Evolutionary conservation across 2,797 vertebrate species (phyloP).

Genomic region (Semotilus atromaculatus): DNA sequence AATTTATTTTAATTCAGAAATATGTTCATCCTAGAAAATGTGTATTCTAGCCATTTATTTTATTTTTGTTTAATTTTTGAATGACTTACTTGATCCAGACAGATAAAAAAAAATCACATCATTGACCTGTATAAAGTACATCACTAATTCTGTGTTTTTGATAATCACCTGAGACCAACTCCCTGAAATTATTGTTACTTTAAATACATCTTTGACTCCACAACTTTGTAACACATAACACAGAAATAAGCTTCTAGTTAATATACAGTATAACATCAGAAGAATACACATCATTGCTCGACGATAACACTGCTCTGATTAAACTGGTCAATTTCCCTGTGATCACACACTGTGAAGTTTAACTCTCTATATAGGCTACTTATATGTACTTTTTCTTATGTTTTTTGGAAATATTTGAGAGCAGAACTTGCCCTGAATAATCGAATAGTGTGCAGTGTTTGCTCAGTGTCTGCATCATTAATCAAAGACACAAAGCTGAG

Average conservation of each 20-base stretch:
- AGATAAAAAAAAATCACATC: neutral
- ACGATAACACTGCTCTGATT: neutral
- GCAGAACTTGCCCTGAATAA: neutral
- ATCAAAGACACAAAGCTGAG: conserved; percentile 5
- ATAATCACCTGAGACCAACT: neutral
- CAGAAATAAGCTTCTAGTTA: neutral
- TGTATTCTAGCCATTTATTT: neutral
- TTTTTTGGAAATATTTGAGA: neutral
- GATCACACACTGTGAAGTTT: neutral
- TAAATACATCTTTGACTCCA: neutral
- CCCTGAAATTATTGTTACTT: neutral
- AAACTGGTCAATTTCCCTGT: neutral
- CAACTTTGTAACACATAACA: neutral
- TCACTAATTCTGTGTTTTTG: neutral
- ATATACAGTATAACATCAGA: neutral
- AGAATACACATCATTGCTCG: neutral
- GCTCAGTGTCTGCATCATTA: conserved; percentile 9
- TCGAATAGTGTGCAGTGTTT: neutral
- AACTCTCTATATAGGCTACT: neutral
- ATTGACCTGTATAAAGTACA: neutral
- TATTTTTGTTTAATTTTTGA: neutral
- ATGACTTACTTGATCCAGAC: neutral
- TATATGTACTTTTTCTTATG: neutral
- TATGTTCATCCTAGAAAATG: neutral
- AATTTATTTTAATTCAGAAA: too few relatives aligned